phyloP scores from a whole-genome alignment of 1,140 invertebrate genomes.

The Drosophila santomea region DNA sequence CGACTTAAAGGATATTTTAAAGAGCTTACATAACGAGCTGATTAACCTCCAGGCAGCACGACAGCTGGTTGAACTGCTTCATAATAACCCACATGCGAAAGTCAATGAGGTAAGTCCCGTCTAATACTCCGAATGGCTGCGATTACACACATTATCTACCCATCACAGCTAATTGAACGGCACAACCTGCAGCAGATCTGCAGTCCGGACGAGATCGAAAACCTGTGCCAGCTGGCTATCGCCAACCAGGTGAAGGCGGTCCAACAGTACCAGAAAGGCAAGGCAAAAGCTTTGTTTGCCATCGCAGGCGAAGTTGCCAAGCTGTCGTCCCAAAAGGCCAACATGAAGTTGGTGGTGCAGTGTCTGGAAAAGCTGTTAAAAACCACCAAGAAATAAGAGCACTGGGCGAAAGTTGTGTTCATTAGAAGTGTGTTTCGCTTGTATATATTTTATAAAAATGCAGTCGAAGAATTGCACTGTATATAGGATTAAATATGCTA shows the following conservation, averaged over 20 bases:
- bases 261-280: conserved; percentile 89
- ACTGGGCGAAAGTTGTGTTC: conserved; percentile 34
- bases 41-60: conserved; percentile 87
- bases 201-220: conserved; percentile 87
- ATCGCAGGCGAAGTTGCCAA: conserved; percentile 87
- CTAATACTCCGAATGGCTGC: conserved; percentile 10
- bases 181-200: conserved; percentile 88
- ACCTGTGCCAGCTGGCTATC: conserved; percentile 88
- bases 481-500: conserved; percentile 52
- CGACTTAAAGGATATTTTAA: conserved; percentile 87
- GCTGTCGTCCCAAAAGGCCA: conserved; percentile 87
- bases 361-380: conserved; percentile 86
- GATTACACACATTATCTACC: background rate
- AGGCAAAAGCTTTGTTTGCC: conserved; percentile 88
- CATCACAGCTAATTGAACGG: conserved; percentile 87
- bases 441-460: conserved; percentile 65
- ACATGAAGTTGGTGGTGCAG: conserved; percentile 87
- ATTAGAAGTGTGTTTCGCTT: conserved; percentile 51
- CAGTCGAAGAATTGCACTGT: conserved; percentile 49
- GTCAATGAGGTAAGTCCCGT: conserved; percentile 77
- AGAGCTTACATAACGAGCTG: conserved; percentile 86
- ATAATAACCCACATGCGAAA: conserved; percentile 85
- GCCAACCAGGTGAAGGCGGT: conserved; percentile 89
- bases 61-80: conserved; percentile 65
- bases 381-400: conserved; percentile 20